These are phyloP conservation scores for Lutjanus argentimaculatus DNA, from an alignment of 2,797 vertebrate genomes.

Conservation along the genomic window DNA sequence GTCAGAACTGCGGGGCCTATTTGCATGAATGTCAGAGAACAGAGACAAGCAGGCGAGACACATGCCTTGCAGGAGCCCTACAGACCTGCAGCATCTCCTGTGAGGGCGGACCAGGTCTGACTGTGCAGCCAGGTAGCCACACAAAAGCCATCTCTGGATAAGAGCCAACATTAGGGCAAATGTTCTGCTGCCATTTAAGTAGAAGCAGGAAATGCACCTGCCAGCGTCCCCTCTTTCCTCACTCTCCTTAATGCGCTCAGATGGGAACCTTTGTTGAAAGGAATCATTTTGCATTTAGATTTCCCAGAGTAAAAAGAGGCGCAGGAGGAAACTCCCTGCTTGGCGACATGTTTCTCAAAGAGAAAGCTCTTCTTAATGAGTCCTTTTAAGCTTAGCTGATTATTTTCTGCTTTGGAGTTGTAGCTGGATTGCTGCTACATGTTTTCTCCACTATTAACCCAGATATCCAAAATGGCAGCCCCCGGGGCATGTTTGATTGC, in stretches of 20 bases:
- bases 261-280: slow-evolving; percentile 71
- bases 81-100: slow-evolving; percentile 47
- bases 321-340: slow-evolving; percentile 24
- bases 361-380: slow-evolving; percentile 63
- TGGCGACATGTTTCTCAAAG: slow-evolving; percentile 30
- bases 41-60: slow-evolving; percentile 48
- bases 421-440: slow-evolving; percentile 44
- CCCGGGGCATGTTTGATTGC: slow-evolving; percentile 66
- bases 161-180: slow-evolving; percentile 55
- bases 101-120: slow-evolving; percentile 34
- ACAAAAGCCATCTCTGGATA: slow-evolving; percentile 69
- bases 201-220: slow-evolving; percentile 56
- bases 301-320: slow-evolving; percentile 64
- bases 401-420: slow-evolving; percentile 60
- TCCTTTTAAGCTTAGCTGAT: slow-evolving; percentile 59
- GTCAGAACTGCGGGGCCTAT: slow-evolving; percentile 47
- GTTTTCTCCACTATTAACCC: slow-evolving; percentile 74
- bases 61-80: slow-evolving; percentile 32
- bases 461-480: slow-evolving; percentile 76
- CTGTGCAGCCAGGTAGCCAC: slow-evolving; percentile 18
- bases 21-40: slow-evolving; percentile 69
- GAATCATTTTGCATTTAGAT: slow-evolving; percentile 76
- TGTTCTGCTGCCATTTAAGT: slow-evolving; percentile 54
- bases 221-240: slow-evolving; percentile 40
- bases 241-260: slow-evolving; percentile 56